Base-by-base conservation (phyloP, 2,888 invertebrate species). In the Limnephilus rhombicus region DNA sequence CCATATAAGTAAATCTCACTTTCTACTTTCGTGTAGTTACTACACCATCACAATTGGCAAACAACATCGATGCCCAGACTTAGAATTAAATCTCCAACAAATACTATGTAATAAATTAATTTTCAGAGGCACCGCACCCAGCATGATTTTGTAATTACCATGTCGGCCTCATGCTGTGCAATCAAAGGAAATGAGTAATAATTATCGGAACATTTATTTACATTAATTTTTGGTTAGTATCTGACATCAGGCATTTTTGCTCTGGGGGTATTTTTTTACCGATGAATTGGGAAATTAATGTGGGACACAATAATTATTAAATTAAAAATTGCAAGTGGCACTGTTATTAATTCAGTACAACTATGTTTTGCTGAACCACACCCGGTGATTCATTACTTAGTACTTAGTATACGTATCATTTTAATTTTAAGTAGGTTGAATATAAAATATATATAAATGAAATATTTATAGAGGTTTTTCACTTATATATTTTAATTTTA, bases 1-100 rank as follows among this genome's bases (percentile, higher is more conserved):
- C 34, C 24, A 34, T 83, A 83, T 37, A 83, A 13, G 37, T 83
- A 83, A 83, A 34, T 37, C 83, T 83, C n/a, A 83, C 83, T 83
- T 83, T 83, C 83, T 83, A 83, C 83, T 83, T 41, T 83, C 83
- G 34, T 83, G 18, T 37, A 24, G 11, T 34, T 37, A 83, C 9
- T 37, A 83, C 83, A 83, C 11, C 9, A 83, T 41, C 83, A 18
- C 9, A 83, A 4, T n/a, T 15, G 24, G 24, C 3, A 34, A 11
- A 31, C 12, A 24, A 37, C 24, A 7, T 24, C 37, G 24, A 41
- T 41, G 83, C 83, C 31, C 83, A 24, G 3, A 83, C 83, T 11
- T 34, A 4, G 49, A 49, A 49, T 49, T 24, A 83, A 83, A 83
- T 18, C 37, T 15, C 34, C 9, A 34, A 29, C 7, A 83, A 83